A percentile compares a stretch with the other conserved stretches of the same genome.
Evolutionary conservation across 2,113 vertebrate genomes (phyloP).

Genomic region (Toxostoma redivivum): DNA sequence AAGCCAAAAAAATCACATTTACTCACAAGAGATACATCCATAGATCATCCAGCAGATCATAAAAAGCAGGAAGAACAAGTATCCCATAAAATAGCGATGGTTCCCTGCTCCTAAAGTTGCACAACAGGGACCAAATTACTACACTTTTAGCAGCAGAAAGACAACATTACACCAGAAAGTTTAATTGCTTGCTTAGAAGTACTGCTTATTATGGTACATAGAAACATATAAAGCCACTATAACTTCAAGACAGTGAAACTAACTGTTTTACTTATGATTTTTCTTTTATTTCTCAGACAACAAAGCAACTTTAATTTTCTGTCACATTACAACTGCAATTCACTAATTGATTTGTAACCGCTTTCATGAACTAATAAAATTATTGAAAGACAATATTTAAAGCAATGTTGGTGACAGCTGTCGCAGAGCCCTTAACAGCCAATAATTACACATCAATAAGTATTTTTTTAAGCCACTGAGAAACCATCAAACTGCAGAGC

Average conservation of each 20-base stretch:
- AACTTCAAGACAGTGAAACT: neutral
- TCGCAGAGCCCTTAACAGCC: neutral
- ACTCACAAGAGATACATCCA: slow-evolving; percentile 96
- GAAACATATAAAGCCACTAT: neutral
- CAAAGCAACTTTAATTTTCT: neutral
- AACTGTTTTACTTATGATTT: neutral
- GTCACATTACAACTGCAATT: neutral
- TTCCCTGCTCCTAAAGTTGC: slow-evolving; percentile 90
- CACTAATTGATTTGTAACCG: neutral
- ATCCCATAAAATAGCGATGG: slow-evolving; percentile 98
- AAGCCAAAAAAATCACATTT: neutral
- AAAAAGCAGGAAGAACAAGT: slow-evolving; percentile 97
- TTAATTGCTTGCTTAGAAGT: neutral
- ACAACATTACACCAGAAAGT: neutral
- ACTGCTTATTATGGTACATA: neutral
- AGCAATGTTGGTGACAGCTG: neutral
- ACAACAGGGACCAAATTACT: slow-evolving; percentile 14
- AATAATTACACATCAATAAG: neutral
- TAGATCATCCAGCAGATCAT: slow-evolving; percentile 99
- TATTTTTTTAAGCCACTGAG: neutral
- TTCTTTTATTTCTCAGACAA: neutral
- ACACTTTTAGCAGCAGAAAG: neutral
- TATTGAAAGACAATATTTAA: neutral
- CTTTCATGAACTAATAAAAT: neutral
- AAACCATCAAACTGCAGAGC: neutral